Evolutionary conservation across 1,140 invertebrate genomes (phyloP).

Genomic region (Andrena cerasifolii): DNA sequence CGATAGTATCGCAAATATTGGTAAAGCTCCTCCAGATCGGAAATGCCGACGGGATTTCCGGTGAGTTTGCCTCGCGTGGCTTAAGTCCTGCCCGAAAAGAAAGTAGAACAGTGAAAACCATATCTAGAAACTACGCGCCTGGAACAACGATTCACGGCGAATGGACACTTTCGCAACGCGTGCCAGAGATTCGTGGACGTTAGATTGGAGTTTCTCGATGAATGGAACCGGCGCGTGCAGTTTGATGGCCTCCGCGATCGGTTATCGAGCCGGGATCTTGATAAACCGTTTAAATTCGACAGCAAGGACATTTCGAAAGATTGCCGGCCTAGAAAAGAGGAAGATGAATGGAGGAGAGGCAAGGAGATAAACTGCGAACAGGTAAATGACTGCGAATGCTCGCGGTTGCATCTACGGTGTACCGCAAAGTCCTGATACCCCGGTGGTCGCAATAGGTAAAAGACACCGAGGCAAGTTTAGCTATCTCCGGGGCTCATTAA

Average conservation of each 20-base stretch:
- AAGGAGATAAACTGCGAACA: neutral
- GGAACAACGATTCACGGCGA: neutral
- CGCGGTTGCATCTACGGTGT: neutral
- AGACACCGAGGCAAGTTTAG: neutral
- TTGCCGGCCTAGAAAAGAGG: neutral
- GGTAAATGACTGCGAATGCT: neutral
- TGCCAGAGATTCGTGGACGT: neutral
- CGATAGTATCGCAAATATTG: slow-evolving; percentile 24
- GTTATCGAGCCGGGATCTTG: too few species aligned
- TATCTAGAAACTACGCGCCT: slow-evolving; percentile 4
- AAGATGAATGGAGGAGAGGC: neutral
- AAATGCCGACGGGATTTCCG: slow-evolving; percentile 60
- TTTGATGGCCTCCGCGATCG: too few species aligned
- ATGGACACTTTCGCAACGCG: neutral
- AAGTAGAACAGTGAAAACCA: slow-evolving; percentile 54
- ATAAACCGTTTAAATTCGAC: too few species aligned
- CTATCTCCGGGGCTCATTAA: neutral
- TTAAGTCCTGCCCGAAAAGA: slow-evolving; percentile 40
- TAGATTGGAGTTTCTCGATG: neutral
- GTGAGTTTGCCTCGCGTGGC: slow-evolving; percentile 32
- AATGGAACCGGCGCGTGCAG: too few species aligned
- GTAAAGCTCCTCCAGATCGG: slow-evolving; percentile 17
- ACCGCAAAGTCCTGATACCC: neutral
- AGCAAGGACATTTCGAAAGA: too few species aligned
- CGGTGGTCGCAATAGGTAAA: neutral